Base-by-base conservation (phyloP, 1,140 invertebrate species). In the Ceratina australensis region DNA sequence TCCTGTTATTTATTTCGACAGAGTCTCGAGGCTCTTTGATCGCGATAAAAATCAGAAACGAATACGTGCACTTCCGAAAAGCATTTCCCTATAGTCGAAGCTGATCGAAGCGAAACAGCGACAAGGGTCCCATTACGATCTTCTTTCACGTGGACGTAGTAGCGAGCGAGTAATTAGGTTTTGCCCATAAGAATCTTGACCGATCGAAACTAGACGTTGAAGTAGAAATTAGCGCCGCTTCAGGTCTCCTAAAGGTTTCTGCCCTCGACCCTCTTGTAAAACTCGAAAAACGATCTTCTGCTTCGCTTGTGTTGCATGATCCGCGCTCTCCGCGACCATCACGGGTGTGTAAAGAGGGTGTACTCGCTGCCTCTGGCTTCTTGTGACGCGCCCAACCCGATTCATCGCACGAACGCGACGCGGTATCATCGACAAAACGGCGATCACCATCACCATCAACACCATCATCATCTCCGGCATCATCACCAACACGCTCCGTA, bases 351-450 rank as follows among this genome's bases (percentile, higher is more conserved):
- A 86, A 89, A 93, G 93, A 92, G 92, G 90, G 92, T 93, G 87
- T 93, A 93, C 90, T 92, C 93, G 90, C 92, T 93, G 88, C 92
- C 93, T 89, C 87, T 92, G 91, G 90, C 90, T 87, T 90, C 90
- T 87, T 89, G 89, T 79, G 86, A 87, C 85, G 88, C 88, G 85
- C 86, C 76, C 88, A 91, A 91, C 87, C 91, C 90, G 82, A 92
- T 91, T 89, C 90, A 92, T 87, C 90, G 87, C 77, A 89, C 89
- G 87, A 91, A 89, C 88, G 88, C 89, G 86, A 89, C 89, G 86
- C 90, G 87, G 83, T 90, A 90, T 85, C 90, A 92, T 87, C 88
- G 87, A 85, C 87, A 91, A 83, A 86, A 87, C 78, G 87, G 86
- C 85, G 86, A 91, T 80, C 89, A 91, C 85, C 90, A 91, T 86